Base-by-base conservation (phyloP, 2,888 invertebrate species). In the Formica aserva region DNA sequence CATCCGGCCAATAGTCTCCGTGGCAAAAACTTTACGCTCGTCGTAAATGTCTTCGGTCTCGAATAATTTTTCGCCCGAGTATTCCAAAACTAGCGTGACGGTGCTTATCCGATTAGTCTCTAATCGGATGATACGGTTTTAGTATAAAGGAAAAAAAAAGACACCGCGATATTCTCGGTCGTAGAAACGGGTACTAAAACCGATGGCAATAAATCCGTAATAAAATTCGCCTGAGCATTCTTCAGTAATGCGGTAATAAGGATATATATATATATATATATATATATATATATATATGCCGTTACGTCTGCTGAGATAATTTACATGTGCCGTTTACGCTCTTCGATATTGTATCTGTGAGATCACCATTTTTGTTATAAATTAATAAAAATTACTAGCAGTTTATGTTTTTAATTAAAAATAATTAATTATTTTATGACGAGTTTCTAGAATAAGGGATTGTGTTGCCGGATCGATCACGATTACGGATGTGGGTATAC, bases 91-190 rank as follows among this genome's bases (percentile, higher is more conserved):
- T n/a, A 65, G 4, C 55, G 13, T 65, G 41, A 55, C n/a, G 41
- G 9, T 38, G 22, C 32, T 75, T 18, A 80, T 80, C 71, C 71
- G 78, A 80, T 80, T 80, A 80, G 60, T 8, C n/a, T 22, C 18
- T 71, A 71, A 80, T 71, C 71, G 69, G 65, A 26, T 52, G 62
- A 41, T 45, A 66, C 13, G 45, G 71, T 60, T 80, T 80, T 60
- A 13, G 5, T 71, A 15, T 45, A 48, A 60, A 60, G 18, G 15
- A 45, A 18, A 45, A 18, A 15, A 45, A 45, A 52, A n/a, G n/a
- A 8, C 6, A 8, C 8, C 32, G 9, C 32, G n/a, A 29, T 29
- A 52, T 18, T 18, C 15, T 29, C 22, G 71, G 22, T 26, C 41
- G 22, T 32, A 18, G 45, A 67, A 69, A 35, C 6, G 38, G 41